Evolutionary conservation across 2,797 vertebrate genomes (phyloP).

Genomic region (Petrocephalus schoutedeni): DNA sequence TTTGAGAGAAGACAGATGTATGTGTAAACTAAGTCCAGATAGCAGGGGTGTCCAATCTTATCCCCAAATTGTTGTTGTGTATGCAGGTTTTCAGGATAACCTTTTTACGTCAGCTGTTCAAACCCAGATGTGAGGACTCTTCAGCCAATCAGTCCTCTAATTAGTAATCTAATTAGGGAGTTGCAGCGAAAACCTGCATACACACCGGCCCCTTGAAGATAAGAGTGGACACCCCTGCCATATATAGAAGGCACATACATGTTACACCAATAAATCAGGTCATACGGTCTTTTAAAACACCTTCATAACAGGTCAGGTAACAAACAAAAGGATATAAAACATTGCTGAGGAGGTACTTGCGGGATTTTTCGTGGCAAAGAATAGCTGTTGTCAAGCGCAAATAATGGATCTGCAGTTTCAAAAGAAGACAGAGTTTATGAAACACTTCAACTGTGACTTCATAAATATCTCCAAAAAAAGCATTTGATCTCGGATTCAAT

Average conservation of each 20-base stretch:
- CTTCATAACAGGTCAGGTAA: background rate
- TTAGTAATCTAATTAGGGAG: no score
- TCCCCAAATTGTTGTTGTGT: no score
- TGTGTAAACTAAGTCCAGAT: no score
- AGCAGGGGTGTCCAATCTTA: no score
- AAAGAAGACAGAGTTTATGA: conserved; percentile 7
- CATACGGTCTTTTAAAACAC: background rate
- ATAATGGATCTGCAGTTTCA: conserved; percentile 79
- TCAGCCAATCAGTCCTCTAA: no score
- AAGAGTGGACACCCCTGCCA: no score
- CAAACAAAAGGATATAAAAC: conserved; percentile 86
- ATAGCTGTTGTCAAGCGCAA: conserved; percentile 87
- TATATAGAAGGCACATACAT: background rate
- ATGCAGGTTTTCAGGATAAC: no score
- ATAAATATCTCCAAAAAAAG: background rate
- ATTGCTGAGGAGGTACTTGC: conserved; percentile 88
- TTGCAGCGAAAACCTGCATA: no score
- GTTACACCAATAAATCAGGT: background rate
- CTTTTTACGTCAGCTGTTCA: no score
- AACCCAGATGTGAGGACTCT: no score
- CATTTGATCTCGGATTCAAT: background rate
- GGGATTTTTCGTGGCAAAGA: conserved; percentile 86
- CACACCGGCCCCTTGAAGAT: no score
- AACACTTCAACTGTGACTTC: background rate
- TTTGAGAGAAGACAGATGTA: background rate